Percentiles rank a stretch among this genome's conserved stretches.
Evolutionary conservation across 2,888 invertebrate species (phyloP).

Genomic region (Drosophila anomalipes): DNA sequence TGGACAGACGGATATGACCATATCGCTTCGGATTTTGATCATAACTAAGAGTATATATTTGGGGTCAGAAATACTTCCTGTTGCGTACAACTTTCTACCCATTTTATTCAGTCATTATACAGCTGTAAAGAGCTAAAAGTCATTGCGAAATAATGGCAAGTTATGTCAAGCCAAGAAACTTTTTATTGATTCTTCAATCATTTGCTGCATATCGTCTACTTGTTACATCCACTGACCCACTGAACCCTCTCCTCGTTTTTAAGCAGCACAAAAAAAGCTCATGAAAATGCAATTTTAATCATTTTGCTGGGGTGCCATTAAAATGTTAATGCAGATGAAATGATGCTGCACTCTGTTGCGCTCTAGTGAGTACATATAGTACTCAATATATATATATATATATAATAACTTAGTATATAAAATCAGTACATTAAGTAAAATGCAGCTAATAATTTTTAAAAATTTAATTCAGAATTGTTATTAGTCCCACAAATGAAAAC

Average conservation of each 20-base stretch:
- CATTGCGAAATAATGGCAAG: slow-evolving; percentile 23
- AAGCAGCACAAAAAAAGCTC: slow-evolving; percentile 15
- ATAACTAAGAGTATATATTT: neutral
- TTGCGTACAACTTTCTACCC: neutral
- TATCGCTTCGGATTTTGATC: neutral
- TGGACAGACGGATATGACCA: neutral
- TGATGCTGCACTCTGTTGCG: slow-evolving; percentile 35
- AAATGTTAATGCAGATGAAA: slow-evolving; percentile 59
- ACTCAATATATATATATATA: neutral
- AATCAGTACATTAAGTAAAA: neutral
- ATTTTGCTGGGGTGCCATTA: slow-evolving; percentile 36
- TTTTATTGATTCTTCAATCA: neutral
- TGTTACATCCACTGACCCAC: neutral
- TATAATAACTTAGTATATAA: neutral
- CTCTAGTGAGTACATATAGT: slow-evolving; percentile 21
- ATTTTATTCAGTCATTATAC: neutral
- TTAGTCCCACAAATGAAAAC: slow-evolving; percentile 61
- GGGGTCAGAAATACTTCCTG: neutral
- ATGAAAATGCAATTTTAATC: slow-evolving; percentile 54
- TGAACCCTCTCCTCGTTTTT: neutral
- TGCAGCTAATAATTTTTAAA: slow-evolving; percentile 9
- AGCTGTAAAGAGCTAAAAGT: neutral
- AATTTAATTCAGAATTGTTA: slow-evolving; percentile 27
- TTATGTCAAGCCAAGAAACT: slow-evolving; percentile 2
- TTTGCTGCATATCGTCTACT: neutral